Conservation (phyloP, 2,113 vertebrate species). For the Centropus unirufus region DNA sequence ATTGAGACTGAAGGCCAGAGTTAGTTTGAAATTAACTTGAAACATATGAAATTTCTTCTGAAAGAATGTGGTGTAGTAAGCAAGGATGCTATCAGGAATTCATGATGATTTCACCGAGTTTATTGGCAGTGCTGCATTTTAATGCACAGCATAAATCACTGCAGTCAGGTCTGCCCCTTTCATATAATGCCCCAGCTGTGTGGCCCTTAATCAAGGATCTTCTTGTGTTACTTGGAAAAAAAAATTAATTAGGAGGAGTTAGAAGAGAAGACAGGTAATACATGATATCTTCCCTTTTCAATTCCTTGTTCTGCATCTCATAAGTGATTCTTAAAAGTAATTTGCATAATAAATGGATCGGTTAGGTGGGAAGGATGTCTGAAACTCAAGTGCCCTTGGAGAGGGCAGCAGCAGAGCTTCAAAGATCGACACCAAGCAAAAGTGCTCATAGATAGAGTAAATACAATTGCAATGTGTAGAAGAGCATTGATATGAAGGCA, state of each 20-base stretch:
- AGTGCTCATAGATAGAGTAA: neutral
- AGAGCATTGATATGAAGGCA: neutral
- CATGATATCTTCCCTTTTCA: neutral
- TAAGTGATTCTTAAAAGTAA: neutral
- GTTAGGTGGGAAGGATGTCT: neutral
- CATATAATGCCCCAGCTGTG: neutral
- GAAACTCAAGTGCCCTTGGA: neutral
- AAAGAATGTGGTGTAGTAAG: neutral
- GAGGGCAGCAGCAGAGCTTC: neutral
- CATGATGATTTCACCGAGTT: neutral
- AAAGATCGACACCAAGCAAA: neutral
- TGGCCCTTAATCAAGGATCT: neutral
- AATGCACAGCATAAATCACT: neutral
- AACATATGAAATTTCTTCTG: neutral
- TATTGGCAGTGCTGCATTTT: neutral
- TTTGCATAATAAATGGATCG: neutral
- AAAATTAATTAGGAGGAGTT: neutral
- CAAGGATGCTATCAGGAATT: neutral
- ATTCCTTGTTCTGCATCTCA: neutral
- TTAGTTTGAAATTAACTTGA: neutral
- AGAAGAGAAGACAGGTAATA: neutral
- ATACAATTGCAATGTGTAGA: neutral
- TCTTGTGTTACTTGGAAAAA: neutral
- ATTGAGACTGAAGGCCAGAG: neutral
- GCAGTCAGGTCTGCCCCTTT: neutral